Conservation (phyloP, 2,797 vertebrate genomes). For the Rhynchonycteris naso region DNA sequence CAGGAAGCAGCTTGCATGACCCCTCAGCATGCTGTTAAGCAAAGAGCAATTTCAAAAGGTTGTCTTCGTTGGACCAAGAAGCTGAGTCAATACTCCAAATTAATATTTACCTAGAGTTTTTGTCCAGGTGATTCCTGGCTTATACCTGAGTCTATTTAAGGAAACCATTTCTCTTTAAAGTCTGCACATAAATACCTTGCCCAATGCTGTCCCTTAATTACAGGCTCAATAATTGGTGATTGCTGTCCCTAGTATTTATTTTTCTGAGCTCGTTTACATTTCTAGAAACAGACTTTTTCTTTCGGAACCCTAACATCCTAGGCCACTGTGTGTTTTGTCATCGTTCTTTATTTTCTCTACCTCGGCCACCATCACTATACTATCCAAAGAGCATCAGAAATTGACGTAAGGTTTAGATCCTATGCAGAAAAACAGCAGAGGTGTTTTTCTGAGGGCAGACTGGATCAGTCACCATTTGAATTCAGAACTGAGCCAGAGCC, state of each 20-base stretch:
- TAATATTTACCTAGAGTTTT: slow-evolving; percentile 17
- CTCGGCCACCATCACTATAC: not conserved
- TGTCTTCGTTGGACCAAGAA: not conserved
- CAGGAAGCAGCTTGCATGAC: not conserved
- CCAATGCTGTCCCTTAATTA: not conserved
- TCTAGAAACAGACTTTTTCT: not conserved
- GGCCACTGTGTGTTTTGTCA: not conserved
- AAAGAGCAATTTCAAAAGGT: slow-evolving; percentile 34
- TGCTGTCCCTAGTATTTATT: not conserved
- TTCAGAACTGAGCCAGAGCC: not conserved
- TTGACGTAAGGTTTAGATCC: not conserved
- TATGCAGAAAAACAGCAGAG: not conserved
- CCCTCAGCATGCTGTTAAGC: not conserved
- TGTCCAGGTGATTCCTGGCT: not conserved
- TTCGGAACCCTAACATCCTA: not conserved
- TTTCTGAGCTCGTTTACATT: not conserved
- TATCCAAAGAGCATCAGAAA: not conserved
- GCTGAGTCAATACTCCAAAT: not conserved
- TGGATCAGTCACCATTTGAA: not conserved
- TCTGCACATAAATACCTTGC: not conserved
- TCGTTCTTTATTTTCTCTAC: not conserved
- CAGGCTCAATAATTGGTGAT: not conserved
- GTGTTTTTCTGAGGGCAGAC: not conserved
- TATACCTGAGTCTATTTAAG: not conserved
- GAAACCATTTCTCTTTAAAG: slow-evolving; percentile 1